Base-by-base conservation (phyloP, 2,113 vertebrate species). In the Pao palembangensis region DNA sequence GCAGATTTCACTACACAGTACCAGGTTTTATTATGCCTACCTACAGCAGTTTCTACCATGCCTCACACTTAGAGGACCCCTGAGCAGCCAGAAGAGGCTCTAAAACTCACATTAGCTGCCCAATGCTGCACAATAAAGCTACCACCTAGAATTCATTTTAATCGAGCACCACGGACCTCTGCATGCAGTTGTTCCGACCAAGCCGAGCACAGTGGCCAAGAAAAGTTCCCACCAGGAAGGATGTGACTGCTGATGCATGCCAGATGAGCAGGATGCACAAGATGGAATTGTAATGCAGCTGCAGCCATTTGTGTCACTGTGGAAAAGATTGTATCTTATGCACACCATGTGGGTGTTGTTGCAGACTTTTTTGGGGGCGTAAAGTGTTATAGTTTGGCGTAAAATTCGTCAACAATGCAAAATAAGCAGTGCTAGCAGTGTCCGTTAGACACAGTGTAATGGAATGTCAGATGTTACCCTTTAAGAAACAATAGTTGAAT, bases 181-280 rank as follows among this genome's bases (percentile, higher is more conserved):
- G 58, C 70, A 71, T 41, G 55, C 60, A 61, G 58, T 82, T 77
- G 63, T 79, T 76, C 76, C 21, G 59, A 65, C 21, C 63, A 54
- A 79, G 64, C 49, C 65, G 63, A 81, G 74, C 73, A 76, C 28
- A 69, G 58, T 77, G 63, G 61, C 74, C 72, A 73, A 80, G 69
- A 55, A 72, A 75, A 49, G 15, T 50, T 71, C 58, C 68, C 71
- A 75, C 56, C 75, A 71, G 80, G 77, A 81, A 79, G 79, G 77
- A 87, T 71, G 76, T 78, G 75, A 80, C 58, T 70, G 38, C 75
- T 85, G 80, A 82, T 81, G 79, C 79, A 71, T 82, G 68, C 75
- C 85, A 87, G 82, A 87, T 80, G 80, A 81, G 42, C 49, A 76
- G 64, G 21, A 52, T 14, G 69, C 60, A 71, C 58, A 31, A 13